Percentiles rank a stretch among this genome's conserved stretches.
Evolutionary conservation across 2,113 vertebrate genomes (phyloP).

Genomic region (Lanius ludovicianus): DNA sequence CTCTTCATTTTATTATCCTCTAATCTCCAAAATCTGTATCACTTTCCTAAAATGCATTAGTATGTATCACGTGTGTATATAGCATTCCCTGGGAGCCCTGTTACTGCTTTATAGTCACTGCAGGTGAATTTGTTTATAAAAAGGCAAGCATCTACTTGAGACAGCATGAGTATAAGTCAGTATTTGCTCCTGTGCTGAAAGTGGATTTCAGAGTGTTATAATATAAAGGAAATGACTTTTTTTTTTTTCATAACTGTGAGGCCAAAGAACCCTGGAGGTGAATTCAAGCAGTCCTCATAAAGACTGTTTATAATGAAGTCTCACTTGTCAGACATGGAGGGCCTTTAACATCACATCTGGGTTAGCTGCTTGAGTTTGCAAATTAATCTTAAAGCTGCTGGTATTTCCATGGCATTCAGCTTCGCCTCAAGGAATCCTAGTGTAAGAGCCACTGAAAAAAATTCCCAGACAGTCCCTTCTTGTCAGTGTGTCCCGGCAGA

Average conservation of each 20-base stretch:
- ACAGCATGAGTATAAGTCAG: not conserved
- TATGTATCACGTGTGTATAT: not conserved
- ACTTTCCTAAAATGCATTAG: not conserved
- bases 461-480: not conserved
- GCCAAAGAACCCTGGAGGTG: not conserved
- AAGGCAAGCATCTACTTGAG: constrained; percentile 14
- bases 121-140: constrained; percentile 16
- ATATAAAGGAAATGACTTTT: not conserved
- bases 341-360: not conserved
- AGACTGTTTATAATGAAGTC: not conserved
- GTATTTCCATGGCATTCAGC: not conserved
- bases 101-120: not conserved
- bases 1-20: not conserved
- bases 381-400: not conserved
- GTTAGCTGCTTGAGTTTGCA: not conserved
- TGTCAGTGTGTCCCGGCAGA: not conserved
- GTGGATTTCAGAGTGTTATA: not conserved
- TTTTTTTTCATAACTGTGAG: not conserved
- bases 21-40: not conserved
- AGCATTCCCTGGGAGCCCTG: not conserved
- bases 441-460: not conserved
- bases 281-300: not conserved
- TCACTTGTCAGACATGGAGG: not conserved
- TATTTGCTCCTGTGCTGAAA: not conserved
- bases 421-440: not conserved